Evolutionary conservation across 2,888 invertebrate genomes (phyloP).

Genomic region (Oligia latruncula): DNA sequence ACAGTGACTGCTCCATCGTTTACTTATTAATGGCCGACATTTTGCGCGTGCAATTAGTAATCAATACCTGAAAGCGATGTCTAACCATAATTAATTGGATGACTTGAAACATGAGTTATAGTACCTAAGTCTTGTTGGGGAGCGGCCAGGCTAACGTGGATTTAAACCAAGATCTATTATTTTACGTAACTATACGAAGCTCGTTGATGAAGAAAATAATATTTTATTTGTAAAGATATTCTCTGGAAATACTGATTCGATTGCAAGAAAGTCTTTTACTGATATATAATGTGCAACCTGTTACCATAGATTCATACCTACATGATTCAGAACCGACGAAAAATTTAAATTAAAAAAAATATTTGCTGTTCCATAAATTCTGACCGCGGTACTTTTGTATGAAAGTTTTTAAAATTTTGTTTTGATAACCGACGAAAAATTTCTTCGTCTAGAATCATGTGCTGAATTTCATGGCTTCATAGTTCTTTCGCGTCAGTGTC

Average conservation of each 20-base stretch:
- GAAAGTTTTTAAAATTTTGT: background rate
- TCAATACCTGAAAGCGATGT: constrained; percentile 19
- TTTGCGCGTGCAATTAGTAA: constrained; percentile 33
- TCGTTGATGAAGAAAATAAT: background rate
- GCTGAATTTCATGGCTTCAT: background rate
- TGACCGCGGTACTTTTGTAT: background rate
- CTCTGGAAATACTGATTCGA: background rate
- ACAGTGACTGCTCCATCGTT: constrained; percentile 6
- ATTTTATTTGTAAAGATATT: background rate
- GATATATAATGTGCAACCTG: background rate
- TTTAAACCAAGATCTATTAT: background rate
- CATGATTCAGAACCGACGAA: background rate
- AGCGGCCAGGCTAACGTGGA: constrained; percentile 37
- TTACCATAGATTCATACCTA: background rate
- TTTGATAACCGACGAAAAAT: background rate
- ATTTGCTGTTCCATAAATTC: background rate
- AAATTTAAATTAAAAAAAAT: background rate
- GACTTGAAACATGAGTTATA: constrained; percentile 57
- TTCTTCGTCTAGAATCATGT: background rate
- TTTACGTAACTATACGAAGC: background rate
- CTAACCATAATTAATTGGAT: constrained; percentile 42
- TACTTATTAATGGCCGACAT: constrained; percentile 5
- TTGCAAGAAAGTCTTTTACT: background rate
- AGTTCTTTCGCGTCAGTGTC: background rate
- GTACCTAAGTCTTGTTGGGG: constrained; percentile 24